Conservation (phyloP, 1,140 invertebrate species). For the Gyrodactylus salaris region DNA sequence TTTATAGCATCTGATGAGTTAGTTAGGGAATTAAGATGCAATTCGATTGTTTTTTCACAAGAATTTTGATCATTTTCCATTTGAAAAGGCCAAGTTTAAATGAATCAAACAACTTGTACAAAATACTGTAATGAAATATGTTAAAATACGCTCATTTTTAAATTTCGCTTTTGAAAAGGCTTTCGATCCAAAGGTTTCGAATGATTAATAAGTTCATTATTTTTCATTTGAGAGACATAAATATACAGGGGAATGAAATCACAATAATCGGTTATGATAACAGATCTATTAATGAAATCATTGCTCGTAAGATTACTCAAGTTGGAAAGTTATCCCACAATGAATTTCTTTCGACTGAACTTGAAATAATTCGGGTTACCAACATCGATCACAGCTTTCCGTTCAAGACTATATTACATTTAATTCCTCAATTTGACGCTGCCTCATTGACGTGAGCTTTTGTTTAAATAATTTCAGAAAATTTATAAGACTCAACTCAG, state of each 20-base stretch:
- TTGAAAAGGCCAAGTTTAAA: too few species aligned
- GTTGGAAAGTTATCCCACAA: not conserved
- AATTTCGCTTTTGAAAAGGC: too few species aligned
- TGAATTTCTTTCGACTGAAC: not conserved
- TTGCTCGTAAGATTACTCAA: not conserved
- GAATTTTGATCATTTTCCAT: too few species aligned
- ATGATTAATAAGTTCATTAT: too few species aligned
- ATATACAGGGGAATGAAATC: not conserved
- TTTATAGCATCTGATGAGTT: not conserved
- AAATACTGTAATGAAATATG: too few species aligned
- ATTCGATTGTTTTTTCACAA: not conserved
- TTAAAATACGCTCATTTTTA: too few species aligned
- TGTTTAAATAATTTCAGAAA: too few species aligned
- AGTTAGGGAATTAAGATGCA: not conserved
- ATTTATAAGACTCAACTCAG: too few species aligned
- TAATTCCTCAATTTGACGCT: not conserved
- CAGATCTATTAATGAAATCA: not conserved
- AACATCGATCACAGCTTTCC: not conserved
- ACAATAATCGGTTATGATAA: not conserved
- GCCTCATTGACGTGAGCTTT: too few species aligned
- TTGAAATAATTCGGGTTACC: not conserved
- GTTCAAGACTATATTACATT: not conserved
- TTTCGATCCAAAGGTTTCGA: too few species aligned
- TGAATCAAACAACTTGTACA: too few species aligned
- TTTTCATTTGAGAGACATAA: not conserved